Evolutionary conservation across 2,113 vertebrate genomes (phyloP).

Genomic region (Bambusicola thoracicus): DNA sequence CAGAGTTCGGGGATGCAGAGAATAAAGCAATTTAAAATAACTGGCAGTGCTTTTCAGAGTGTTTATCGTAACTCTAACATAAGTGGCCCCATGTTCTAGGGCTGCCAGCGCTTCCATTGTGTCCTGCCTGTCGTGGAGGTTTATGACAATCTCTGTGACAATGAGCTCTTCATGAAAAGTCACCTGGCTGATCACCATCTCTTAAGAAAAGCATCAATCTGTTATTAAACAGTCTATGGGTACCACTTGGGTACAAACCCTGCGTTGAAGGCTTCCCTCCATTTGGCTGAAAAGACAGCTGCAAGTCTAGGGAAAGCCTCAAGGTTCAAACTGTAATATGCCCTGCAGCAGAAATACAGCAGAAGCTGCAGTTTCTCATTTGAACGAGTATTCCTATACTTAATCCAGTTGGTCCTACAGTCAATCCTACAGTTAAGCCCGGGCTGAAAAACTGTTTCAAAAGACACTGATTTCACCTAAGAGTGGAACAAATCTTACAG

Average conservation of each 20-base stretch:
- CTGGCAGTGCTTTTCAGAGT: constrained; percentile 6
- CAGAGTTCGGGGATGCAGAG: constrained; percentile 29
- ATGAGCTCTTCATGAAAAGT: neutral
- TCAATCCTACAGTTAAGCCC: neutral
- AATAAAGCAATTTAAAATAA: constrained; percentile 46
- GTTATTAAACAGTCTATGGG: neutral
- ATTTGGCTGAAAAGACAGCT: neutral
- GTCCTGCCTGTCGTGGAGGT: neutral
- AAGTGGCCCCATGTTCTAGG: neutral
- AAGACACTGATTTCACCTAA: neutral
- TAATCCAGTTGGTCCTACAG: neutral
- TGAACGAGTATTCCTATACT: neutral
- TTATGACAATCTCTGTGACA: neutral
- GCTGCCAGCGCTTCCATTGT: neutral
- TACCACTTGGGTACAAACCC: neutral
- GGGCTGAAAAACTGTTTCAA: neutral
- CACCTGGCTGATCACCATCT: neutral
- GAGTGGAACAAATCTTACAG: neutral
- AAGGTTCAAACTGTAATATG: neutral
- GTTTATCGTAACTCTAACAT: constrained; percentile 16
- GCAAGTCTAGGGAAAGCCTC: neutral
- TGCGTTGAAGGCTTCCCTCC: neutral
- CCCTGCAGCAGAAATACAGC: neutral
- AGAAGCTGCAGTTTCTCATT: neutral
- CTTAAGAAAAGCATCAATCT: neutral